These are phyloP conservation scores for Catostylus mosaicus DNA, from an alignment of 30 jellyfish, hydroid and myxozoan genomes.

Conservation along the genomic window DNA sequence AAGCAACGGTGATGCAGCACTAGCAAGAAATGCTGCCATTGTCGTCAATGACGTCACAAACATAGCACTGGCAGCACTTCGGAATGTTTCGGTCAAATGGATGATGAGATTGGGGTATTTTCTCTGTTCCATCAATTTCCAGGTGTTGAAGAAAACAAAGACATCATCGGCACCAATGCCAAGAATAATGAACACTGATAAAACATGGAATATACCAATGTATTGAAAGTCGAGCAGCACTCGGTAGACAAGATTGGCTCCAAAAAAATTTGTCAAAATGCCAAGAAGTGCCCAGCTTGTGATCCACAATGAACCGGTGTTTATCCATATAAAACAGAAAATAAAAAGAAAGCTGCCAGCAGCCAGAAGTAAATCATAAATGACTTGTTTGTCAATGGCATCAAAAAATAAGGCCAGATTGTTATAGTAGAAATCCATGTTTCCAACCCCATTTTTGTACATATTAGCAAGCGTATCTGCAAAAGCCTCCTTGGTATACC, in stretches of 20 bases:
- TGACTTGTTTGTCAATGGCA: slow-evolving; percentile 91
- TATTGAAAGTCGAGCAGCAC: slow-evolving; percentile 82
- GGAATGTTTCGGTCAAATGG: slow-evolving; percentile 90
- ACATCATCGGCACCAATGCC: slow-evolving; percentile 98
- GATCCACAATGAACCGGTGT: slow-evolving; percentile 96
- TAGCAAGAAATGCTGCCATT: slow-evolving; percentile 96
- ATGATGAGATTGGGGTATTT: slow-evolving; percentile 63
- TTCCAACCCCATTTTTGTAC: slow-evolving; percentile 77
- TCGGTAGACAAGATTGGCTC: slow-evolving; percentile 93
- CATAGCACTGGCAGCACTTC: slow-evolving; percentile 98
- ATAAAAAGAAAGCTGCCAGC: slow-evolving; percentile 94
- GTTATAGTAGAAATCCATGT: slow-evolving; percentile 70
- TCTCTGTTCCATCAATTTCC: slow-evolving; percentile 89
- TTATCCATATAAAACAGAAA: slow-evolving; percentile 88
- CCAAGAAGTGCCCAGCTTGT: slow-evolving; percentile 97
- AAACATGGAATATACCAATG: slow-evolving; percentile 94
- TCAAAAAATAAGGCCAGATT: slow-evolving; percentile 80
- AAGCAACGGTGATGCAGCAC: slow-evolving; percentile 96
- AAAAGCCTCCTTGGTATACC: slow-evolving; percentile 66
- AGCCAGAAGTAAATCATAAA: slow-evolving; percentile 87
- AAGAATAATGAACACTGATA: slow-evolving; percentile 89
- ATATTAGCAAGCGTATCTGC: slow-evolving; percentile 56
- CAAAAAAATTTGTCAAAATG: slow-evolving; percentile 88
- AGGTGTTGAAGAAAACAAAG: slow-evolving; percentile 91
- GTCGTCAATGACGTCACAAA: slow-evolving; percentile 96